These are phyloP conservation scores for Neosalanx taihuensis DNA, from an alignment of 2,797 vertebrate genomes.

Conservation along the genomic window DNA sequence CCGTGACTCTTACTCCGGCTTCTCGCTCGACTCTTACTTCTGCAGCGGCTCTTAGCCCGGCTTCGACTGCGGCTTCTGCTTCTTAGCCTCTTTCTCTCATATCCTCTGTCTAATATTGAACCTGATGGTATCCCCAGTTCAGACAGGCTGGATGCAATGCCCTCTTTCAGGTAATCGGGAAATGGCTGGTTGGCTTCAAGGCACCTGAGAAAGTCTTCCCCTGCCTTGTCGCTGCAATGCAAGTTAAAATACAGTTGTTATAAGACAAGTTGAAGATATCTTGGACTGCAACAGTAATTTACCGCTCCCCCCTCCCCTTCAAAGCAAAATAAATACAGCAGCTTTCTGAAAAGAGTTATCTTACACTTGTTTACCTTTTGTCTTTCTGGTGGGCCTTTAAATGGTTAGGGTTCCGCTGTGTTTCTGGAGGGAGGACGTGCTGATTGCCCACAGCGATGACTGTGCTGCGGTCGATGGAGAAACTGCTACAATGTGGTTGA, in stretches of 20 bases:
- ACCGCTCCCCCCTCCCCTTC: background rate
- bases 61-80: constrained; percentile 54
- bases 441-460: constrained; percentile 48
- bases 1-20: constrained; percentile 46
- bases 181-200: constrained; percentile 68
- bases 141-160: constrained; percentile 61
- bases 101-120: constrained; percentile 41
- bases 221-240: constrained; percentile 56
- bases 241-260: background rate
- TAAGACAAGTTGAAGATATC: background rate
- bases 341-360: background rate
- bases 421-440: constrained; percentile 41
- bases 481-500: constrained; percentile 63
- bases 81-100: constrained; percentile 46
- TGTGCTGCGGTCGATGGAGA: constrained; percentile 59
- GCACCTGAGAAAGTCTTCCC: constrained; percentile 69
- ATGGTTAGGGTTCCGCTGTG: constrained; percentile 43
- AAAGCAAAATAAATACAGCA: background rate
- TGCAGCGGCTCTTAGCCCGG: background rate
- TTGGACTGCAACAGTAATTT: background rate
- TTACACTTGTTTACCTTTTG: constrained; percentile 46
- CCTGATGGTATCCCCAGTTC: constrained; percentile 56
- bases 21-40: constrained; percentile 22
- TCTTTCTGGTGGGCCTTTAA: constrained; percentile 35
- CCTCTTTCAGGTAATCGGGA: constrained; percentile 65